phyloP scores from a whole-genome alignment of 2,113 vertebrate species.

The Eurypyga helias region DNA sequence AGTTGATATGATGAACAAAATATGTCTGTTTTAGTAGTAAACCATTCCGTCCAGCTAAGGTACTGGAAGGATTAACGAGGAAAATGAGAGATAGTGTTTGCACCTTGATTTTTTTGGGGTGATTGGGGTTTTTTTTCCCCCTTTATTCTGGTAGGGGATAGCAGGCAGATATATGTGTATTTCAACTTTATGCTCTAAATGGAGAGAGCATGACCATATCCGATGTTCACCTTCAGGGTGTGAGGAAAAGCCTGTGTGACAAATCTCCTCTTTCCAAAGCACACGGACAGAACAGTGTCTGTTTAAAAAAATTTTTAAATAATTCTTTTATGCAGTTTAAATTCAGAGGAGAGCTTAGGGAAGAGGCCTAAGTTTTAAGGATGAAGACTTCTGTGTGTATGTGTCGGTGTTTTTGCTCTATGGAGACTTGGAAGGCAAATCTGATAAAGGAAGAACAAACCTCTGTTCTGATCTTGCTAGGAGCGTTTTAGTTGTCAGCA shows the following conservation, averaged over 20 bases:
- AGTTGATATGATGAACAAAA: neutral
- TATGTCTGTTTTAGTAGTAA: neutral
- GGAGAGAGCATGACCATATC: neutral
- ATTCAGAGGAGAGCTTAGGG: neutral
- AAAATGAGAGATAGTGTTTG: neutral
- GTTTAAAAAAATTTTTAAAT: neutral
- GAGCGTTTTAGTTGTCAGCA: neutral
- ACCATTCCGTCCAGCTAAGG: neutral
- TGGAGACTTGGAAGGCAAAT: neutral
- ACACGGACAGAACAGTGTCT: neutral
- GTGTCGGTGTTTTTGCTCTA: neutral
- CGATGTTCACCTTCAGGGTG: neutral
- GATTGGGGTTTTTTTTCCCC: fast-evolving
- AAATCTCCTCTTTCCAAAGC: neutral
- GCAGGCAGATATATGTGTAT: neutral
- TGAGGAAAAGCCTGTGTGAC: neutral
- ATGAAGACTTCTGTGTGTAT: neutral
- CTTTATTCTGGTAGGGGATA: neutral
- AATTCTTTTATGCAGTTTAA: no score
- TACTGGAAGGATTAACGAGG: neutral
- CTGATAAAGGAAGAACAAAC: neutral
- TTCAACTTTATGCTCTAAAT: neutral
- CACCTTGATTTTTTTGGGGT: neutral
- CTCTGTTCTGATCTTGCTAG: neutral
- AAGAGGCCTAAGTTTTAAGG: neutral